Evolutionary conservation across 2,113 vertebrate genomes (phyloP), one percentile per base, ranked within the genome.

Genomic region (Emberiza fucata): DNA sequence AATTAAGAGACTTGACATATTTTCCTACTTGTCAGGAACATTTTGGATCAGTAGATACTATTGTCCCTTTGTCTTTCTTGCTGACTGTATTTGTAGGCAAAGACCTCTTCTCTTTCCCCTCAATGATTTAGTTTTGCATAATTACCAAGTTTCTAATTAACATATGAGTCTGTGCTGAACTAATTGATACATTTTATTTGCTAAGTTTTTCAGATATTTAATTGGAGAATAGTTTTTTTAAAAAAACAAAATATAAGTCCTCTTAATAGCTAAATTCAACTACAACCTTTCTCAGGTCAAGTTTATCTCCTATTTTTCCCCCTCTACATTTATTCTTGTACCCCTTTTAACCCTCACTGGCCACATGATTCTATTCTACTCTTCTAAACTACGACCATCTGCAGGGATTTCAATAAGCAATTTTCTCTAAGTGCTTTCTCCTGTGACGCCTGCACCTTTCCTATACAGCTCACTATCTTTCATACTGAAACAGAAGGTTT

Each of bases 391-490:
- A 31, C 14, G 47, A 61, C 45, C 47, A 81, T 25, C 81, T 88
- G 37, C 48, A 56, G 10, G 1, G 45, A 69, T 91, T 97, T 94
- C 81, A 95, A 91, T 53, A 85, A 61, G 18, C 35, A 91, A 59
- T 95, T 97, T 92, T 92, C 44, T 65, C 25, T 59, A 53, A 87
- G 39, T 72, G 61, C 28, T 81, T 95, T 94, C 61, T 92, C 28
- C 51, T 45, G 31, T 73, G 29, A n/a, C 1, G n/a, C 7, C 42
- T 73, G 16, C 28, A 69, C 47, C 47, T 85, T 94, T 89, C 33
- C 13, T 77, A 20, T 31, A 45, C 4, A 85, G 39, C 42, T 69
- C 81, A 12, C 70, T 80, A 59, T 57, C 50, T 53, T 90, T 87
- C 57, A 15, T 76, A 57, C 73, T 72, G 61, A 90, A 92, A 65